Conservation (phyloP, 2,113 vertebrate species). For the Scomber japonicus region DNA sequence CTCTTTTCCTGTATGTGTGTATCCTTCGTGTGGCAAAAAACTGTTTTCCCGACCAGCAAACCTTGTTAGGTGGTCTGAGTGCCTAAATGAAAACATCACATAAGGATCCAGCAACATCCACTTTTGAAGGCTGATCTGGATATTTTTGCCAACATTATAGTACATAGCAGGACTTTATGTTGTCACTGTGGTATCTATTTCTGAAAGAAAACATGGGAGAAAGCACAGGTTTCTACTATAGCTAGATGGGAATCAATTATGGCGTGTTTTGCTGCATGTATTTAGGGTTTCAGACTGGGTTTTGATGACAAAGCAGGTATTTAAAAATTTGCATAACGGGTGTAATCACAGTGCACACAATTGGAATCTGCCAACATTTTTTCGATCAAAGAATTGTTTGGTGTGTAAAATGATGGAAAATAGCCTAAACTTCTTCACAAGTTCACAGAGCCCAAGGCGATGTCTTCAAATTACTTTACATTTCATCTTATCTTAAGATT, state of each 20-base stretch:
- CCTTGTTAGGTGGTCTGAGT: conserved; percentile 45
- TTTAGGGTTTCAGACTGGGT: background rate
- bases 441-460: no score
- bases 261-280: background rate
- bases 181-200: conserved; percentile 11
- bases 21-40: conserved; percentile 15
- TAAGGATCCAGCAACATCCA: conserved; percentile 7
- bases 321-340: no score
- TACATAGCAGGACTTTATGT: conserved; percentile 15
- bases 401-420: no score
- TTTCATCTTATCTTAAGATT: background rate
- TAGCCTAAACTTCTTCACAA: no score
- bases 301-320: no score
- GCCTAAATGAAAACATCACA: conserved; percentile 43
- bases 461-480: no score
- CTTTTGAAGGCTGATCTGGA: conserved; percentile 21
- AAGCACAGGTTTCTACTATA: background rate
- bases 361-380: no score
- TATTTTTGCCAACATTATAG: conserved; percentile 24
- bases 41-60: conserved; percentile 19
- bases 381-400: no score
- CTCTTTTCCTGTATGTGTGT: conserved; percentile 52
- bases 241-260: conserved; percentile 3
- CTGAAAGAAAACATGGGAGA: background rate
- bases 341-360: no score